Conservation (phyloP, 2,113 vertebrate genomes). For the Parotia lawesii region DNA sequence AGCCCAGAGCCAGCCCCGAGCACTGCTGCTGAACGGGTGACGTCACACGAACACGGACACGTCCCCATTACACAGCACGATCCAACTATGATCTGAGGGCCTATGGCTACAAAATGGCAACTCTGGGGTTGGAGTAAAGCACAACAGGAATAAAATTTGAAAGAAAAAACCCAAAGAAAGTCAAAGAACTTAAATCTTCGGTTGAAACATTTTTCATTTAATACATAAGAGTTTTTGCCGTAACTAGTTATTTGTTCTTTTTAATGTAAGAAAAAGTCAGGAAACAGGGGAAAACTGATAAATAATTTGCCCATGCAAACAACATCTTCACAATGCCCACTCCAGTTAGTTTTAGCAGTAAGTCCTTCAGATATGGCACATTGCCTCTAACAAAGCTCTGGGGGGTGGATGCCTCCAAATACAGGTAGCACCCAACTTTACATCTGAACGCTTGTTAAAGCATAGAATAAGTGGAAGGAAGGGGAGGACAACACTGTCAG, state of each 20-base stretch:
- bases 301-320: neutral
- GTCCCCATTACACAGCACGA: neutral
- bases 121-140: neutral
- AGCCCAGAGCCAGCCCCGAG: neutral
- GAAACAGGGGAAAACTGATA: neutral
- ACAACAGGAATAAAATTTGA: neutral
- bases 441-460: neutral
- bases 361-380: neutral
- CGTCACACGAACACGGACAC: fast-evolving
- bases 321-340: neutral
- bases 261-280: neutral
- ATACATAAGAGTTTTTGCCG: neutral
- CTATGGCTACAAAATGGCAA: neutral
- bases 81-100: neutral
- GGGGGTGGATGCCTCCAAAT: neutral
- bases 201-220: neutral
- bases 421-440: neutral
- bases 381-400: fast-evolving
- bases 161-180: neutral
- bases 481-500: neutral
- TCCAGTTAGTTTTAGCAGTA: neutral
- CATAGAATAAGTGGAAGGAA: neutral
- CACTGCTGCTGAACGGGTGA: neutral
- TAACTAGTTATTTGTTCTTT: neutral
- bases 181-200: neutral